Conservation (phyloP, 2,888 invertebrate species). For the Tachina grossa region DNA sequence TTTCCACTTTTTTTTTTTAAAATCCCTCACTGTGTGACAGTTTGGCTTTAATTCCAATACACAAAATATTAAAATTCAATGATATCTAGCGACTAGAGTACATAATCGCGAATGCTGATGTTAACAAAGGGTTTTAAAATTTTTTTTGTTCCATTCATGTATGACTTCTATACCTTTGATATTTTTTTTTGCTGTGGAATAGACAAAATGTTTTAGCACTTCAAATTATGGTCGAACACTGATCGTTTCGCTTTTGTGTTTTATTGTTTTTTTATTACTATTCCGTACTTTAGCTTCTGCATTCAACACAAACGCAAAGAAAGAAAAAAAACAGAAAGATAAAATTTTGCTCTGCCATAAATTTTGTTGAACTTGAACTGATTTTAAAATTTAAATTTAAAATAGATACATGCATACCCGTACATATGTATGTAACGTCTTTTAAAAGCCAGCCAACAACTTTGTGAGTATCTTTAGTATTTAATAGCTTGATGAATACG, state of each 20-base stretch:
- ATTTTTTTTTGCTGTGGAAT: neutral
- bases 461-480: constrained; percentile 23
- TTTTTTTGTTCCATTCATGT: neutral
- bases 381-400: constrained; percentile 31
- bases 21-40: too few relatives aligned
- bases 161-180: neutral
- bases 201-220: neutral
- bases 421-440: too few relatives aligned
- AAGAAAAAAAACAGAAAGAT: constrained; percentile 22
- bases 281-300: constrained; percentile 7
- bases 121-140: too few relatives aligned
- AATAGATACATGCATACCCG: too few relatives aligned
- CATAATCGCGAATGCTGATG: too few relatives aligned
- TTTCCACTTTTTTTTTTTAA: too few relatives aligned
- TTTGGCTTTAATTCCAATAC: too few relatives aligned
- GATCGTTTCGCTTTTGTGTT: constrained; percentile 1
- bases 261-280: neutral
- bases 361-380: constrained; percentile 69
- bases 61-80: too few relatives aligned
- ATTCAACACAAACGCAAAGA: constrained; percentile 6
- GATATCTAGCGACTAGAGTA: too few relatives aligned
- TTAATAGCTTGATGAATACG: constrained; percentile 7
- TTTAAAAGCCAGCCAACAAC: neutral
- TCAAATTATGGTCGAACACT: neutral
- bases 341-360: constrained; percentile 8